Evolutionary conservation across 2,888 invertebrate genomes (phyloP), one percentile per base, ranked within the genome.

Genomic region (Maniola hyperantus): DNA sequence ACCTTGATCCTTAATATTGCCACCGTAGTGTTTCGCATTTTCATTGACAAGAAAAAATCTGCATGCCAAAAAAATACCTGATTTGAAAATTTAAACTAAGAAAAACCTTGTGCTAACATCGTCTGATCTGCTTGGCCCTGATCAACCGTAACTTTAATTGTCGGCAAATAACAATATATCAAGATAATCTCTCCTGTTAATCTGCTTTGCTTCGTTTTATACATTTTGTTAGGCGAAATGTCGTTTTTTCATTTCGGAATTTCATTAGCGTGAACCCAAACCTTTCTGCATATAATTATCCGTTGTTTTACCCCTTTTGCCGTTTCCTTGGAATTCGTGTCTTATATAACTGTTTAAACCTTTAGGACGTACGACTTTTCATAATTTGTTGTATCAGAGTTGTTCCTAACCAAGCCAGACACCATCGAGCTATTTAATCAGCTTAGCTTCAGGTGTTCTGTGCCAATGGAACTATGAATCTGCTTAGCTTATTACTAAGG

Each of bases 131-230:
- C 8, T 34, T 46, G 46, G 18, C 33, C 59, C 20, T 46, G 46
- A 48, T 34, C 59, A 48, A 15, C 59, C 46, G 34, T 44, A 58
- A 26, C 33, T 59, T 13, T 59, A 48, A 34, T 48, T 46, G 15
- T 15, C 34, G 34, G 15, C 33, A 59, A 39, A 59, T 46, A 48
- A 48, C 46, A 59, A 39, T 59, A 33, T 33, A 59, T 46, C 58
- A 58, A 7, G 58, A 58, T 11, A 26, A 46, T 58, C 44, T 26
- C 44, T n/a, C 8, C 26, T 26, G 33, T 46, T 20, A 42, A 26
- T 18, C 18, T 42, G 20, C 44, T 44, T 34, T 36, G n/a, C 15
- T 15, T 15, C 8, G 10, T 46, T 46, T 15, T 46, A 15, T n/a
- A n/a, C 6, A n/a, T n/a, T 46, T 15, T 46, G 42, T 42, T 42